A percentile compares a stretch with the other conserved stretches of the same genome.
phyloP scores from a whole-genome alignment of 2,113 vertebrate genomes.

The Mobula hypostoma region DNA sequence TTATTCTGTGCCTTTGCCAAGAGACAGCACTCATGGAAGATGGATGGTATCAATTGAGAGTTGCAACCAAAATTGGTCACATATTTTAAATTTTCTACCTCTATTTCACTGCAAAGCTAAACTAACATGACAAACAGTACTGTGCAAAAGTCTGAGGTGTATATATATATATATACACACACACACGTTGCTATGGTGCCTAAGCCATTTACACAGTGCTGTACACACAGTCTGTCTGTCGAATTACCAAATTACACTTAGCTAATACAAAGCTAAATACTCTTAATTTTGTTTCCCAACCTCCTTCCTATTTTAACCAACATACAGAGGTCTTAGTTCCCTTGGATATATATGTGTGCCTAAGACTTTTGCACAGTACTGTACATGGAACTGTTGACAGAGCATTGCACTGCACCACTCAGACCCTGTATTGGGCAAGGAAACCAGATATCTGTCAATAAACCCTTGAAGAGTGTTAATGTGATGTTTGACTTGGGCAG shows the following conservation, averaged over 20 bases:
- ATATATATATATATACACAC: too few species aligned
- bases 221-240: too few species aligned
- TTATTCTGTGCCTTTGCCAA: not conserved
- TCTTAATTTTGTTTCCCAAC: too few species aligned
- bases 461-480: conserved; percentile 8
- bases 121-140: not conserved
- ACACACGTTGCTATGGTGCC: too few species aligned
- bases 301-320: too few species aligned
- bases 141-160: too few species aligned
- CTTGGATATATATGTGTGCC: too few species aligned
- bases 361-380: too few species aligned
- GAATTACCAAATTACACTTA: too few species aligned
- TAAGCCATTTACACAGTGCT: too few species aligned
- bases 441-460: conserved; percentile 1
- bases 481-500: conserved; percentile 5
- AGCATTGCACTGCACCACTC: not conserved
- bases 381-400: not conserved
- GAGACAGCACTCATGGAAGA: not conserved
- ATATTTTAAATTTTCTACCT: conserved; percentile 1
- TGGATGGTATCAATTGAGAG: not conserved
- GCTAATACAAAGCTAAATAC: too few species aligned
- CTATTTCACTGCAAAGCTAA: not conserved
- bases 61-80: not conserved
- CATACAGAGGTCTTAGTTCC: too few species aligned
- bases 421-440: not conserved